Conservation (phyloP, 2,888 invertebrate genomes). For the Lomographa bimaculata region DNA sequence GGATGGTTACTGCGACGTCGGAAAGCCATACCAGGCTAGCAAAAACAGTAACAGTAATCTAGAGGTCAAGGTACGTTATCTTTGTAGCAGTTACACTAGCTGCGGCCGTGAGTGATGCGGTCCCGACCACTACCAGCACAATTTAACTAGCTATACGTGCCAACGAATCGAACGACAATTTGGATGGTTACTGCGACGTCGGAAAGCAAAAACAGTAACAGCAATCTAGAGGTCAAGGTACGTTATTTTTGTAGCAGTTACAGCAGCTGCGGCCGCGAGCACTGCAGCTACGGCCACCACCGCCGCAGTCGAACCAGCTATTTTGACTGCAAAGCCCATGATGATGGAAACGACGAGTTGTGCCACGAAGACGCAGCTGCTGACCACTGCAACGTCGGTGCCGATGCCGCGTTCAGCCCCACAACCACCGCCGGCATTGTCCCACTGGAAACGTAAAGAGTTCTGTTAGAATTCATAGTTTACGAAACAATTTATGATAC, state of each 20-base stretch:
- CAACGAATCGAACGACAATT: conserved; percentile 95
- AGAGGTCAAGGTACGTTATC: conserved; percentile 95
- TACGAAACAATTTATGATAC: too few species aligned
- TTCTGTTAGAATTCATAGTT: not conserved
- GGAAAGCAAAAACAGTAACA: conserved; percentile 53
- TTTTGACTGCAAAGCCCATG: conserved; percentile 92
- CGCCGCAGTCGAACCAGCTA: conserved; percentile 93
- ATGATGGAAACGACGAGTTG: conserved; percentile 95
- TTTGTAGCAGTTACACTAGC: conserved; percentile 94
- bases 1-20: too few species aligned
- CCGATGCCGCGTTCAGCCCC: conserved; percentile 93
- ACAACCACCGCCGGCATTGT: conserved; percentile 68
- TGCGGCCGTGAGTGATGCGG: conserved; percentile 92
- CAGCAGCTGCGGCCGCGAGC: conserved; percentile 92
- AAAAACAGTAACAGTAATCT: too few species aligned
- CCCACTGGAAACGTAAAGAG: conserved; percentile 59
- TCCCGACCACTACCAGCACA: conserved; percentile 93
- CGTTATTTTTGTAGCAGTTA: conserved; percentile 93
- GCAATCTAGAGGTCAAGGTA: conserved; percentile 90
- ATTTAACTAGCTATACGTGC: conserved; percentile 93
- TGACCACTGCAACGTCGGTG: conserved; percentile 97
- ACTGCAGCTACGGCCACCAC: conserved; percentile 94
- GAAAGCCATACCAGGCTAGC: too few species aligned
- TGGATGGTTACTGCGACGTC: conserved; percentile 98
- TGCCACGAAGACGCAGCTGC: conserved; percentile 97